Base-by-base conservation (phyloP, 2,113 vertebrate genomes). In the Dicaeum eximium region DNA sequence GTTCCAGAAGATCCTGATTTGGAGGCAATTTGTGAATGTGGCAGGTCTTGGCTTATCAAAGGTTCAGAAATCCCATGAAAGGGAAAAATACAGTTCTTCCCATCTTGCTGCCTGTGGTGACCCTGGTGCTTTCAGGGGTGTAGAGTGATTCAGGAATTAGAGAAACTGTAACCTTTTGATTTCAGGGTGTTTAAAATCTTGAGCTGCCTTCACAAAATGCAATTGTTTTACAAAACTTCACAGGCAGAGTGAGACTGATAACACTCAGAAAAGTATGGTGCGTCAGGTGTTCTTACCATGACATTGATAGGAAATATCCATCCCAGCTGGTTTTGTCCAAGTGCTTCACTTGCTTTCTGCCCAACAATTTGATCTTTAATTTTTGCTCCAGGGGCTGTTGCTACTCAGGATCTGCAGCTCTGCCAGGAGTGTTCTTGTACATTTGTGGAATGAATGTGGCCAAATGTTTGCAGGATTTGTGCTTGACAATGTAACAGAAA, bases 381-480 rank as follows among this genome's bases (percentile, higher is more conserved):
- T 82, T 87, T 90, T 69, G 50, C 50, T 35, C 14, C 24, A 33
- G 70, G 37, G 4, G 19, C 5, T 48, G 13, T 40, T 91, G 66
- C 37, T 72, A 6, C 42, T 85, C 2, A 1, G 50, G 85, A 38
- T 69, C 44, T 51, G 21, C 71, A 80, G 5, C 30, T 56, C 40
- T 80, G 35, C 58, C 70, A 75, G 17, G 58, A 65, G 33, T 23
- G 14, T 50, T 71, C 25, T 21, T 50, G 10, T 31, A 11, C 31
- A 6, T 62, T 90, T 80, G 24, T 86, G 42, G 33, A 65, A 47
- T 51, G 24, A 57, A 28, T 54, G 30, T 28, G 33, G 56, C 50
- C 64, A 56, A 51, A 70, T 88, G 50, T 85, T 82, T 83, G 17
- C 50, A 19, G 53, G 75, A 80, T 71, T 92, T 82, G 25, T 72